Base-by-base conservation (phyloP, 2,888 invertebrate genomes). In the Beris morrisii region DNA sequence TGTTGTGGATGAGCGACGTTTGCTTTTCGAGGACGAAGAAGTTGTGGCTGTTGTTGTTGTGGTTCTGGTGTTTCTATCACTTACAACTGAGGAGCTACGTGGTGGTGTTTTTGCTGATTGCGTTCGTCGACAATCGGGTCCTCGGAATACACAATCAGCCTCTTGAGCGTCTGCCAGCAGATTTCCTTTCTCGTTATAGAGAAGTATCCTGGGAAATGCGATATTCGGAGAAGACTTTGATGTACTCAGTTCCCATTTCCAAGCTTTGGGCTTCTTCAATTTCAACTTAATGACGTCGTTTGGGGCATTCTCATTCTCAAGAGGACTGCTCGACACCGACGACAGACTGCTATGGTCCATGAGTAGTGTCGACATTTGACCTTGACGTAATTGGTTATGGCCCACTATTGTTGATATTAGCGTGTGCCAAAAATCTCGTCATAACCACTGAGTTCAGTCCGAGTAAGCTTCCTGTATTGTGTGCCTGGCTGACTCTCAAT, bases 171-270 rank as follows among this genome's bases (percentile, higher is more conserved):
- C 82, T 1, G 83, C 79, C 13, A 84, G 73, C 31, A 85, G 75
- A 57, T 79, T 74, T 13, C 84, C 84, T 69, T 81, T 81, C 64
- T 83, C 80, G 72, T 85, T 81, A 72, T 81, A 84, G 7, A 86
- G 77, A 70, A 84, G 78, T 28, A 86, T 84, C 5, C 81, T 78
- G 4, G 85, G 85, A 71, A 85, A 74, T 32, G 81, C 75, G 65
- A 86, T 83, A 71, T 83, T 83, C 32, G 84, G 83, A 57, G 84
- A 84, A 54, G 85, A 85, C 72, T 84, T 83, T 32, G 85, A 85
- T 3, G 85, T 85, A 32, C 83, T 83, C 70, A 86, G 72, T 73
- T 85, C 83, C 85, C 85, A 85, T 71, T 84, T 83, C 85, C 85
- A 86, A 68, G 79, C 78, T 68, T 79, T 79, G 1, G 86, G 86